Evolutionary conservation across 2,113 vertebrate genomes (phyloP).

Genomic region (Bothrops jararaca): DNA sequence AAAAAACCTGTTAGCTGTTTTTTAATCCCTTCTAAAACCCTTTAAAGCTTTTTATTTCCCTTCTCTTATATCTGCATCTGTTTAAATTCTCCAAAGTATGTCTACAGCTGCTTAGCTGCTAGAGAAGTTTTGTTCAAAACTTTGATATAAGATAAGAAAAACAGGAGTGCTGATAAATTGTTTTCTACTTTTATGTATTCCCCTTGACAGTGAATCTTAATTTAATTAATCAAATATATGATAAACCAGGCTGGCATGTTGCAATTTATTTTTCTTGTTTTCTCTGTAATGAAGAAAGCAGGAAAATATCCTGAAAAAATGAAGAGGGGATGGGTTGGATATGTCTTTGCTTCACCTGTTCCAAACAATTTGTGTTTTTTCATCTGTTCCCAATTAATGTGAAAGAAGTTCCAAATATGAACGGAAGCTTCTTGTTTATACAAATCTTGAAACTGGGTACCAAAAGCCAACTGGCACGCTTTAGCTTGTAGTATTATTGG

Average conservation of each 20-base stretch:
- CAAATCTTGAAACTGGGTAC: background rate
- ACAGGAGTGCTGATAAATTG: background rate
- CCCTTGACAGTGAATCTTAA: background rate
- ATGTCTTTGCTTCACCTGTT: background rate
- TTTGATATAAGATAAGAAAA: background rate
- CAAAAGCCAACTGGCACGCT: background rate
- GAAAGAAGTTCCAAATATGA: background rate
- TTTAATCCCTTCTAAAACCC: background rate
- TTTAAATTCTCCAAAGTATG: background rate
- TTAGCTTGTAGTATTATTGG: background rate
- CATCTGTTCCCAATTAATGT: background rate
- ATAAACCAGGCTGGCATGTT: background rate
- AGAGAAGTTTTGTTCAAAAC: constrained; percentile 1
- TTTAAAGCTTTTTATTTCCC: background rate
- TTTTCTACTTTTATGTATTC: background rate
- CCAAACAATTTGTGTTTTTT: background rate
- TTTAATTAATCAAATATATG: background rate
- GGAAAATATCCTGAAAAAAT: background rate
- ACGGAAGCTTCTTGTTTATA: background rate
- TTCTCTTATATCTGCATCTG: background rate
- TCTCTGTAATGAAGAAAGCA: background rate
- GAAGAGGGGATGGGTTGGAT: background rate
- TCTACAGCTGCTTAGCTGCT: background rate
- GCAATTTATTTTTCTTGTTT: background rate
- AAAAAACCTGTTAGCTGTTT: background rate